A percentile compares a stretch with the other conserved stretches of the same genome.
These are phyloP conservation scores for Aphaenogaster rudis DNA, from an alignment of 1,140 invertebrate genomes.

Conservation along the genomic window DNA sequence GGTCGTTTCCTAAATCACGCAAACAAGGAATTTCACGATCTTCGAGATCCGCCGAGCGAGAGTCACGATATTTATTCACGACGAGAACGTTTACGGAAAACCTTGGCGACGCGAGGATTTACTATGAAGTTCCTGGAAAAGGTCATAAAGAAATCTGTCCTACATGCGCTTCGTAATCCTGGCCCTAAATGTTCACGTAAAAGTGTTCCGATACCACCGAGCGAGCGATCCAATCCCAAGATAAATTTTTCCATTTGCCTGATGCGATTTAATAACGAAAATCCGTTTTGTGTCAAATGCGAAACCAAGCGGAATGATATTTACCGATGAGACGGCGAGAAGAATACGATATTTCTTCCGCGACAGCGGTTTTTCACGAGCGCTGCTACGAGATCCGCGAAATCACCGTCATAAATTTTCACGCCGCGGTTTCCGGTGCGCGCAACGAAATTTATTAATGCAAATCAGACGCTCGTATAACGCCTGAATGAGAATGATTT, in stretches of 20 bases:
- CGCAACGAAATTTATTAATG: slow-evolving; percentile 52
- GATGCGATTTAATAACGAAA: slow-evolving; percentile 10
- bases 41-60: not conserved
- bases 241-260: slow-evolving; percentile 8
- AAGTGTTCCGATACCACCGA: not conserved
- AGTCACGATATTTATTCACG: not conserved
- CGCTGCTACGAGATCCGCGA: slow-evolving; percentile 15
- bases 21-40: slow-evolving; percentile 21
- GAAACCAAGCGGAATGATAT: slow-evolving; percentile 23
- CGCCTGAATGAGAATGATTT: slow-evolving; percentile 52
- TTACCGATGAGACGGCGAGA: slow-evolving; percentile 25
- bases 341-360: slow-evolving; percentile 53
- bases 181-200: not conserved
- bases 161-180: not conserved
- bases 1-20: slow-evolving; percentile 34
- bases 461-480: slow-evolving; percentile 53
- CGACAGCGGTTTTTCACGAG: slow-evolving; percentile 41
- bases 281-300: slow-evolving; percentile 23
- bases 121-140: not conserved
- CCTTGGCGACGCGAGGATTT: not conserved
- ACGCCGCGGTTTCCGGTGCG: slow-evolving; percentile 27
- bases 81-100: slow-evolving; percentile 1
- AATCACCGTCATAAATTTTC: slow-evolving; percentile 58
- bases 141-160: not conserved
- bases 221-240: not conserved